phyloP scores from a whole-genome alignment of 2,888 invertebrate genomes.

The Hirtodrosophila trivittata region DNA sequence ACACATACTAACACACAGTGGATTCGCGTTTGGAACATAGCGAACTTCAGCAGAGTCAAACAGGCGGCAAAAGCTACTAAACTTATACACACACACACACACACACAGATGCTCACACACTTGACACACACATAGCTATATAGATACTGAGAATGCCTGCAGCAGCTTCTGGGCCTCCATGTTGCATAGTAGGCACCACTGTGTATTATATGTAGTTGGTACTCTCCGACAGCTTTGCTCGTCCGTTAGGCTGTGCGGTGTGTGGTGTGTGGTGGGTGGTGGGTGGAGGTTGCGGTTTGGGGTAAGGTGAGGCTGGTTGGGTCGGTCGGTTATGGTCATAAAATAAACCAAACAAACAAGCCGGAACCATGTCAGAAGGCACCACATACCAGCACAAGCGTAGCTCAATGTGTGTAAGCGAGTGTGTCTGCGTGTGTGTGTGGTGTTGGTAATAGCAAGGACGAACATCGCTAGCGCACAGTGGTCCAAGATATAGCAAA shows the following conservation, averaged over 20 bases:
- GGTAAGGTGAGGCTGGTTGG: slow-evolving; percentile 12
- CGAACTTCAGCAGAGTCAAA: slow-evolving; percentile 73
- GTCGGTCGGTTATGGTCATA: slow-evolving; percentile 79
- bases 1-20: slow-evolving; percentile 14
- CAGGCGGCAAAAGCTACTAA: slow-evolving; percentile 76
- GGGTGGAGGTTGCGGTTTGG: slow-evolving; percentile 9
- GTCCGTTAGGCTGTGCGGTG: slow-evolving; percentile 26
- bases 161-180: slow-evolving; percentile 48
- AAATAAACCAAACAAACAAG: slow-evolving; percentile 83
- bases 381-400: slow-evolving; percentile 49
- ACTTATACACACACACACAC: slow-evolving; percentile 50
- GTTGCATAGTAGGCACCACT: slow-evolving; percentile 62
- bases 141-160: slow-evolving; percentile 35
- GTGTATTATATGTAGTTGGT: slow-evolving; percentile 61
- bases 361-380: slow-evolving; percentile 80
- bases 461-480: background rate
- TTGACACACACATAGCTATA: slow-evolving; percentile 19
- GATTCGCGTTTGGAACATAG: slow-evolving; percentile 37
- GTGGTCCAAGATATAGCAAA: too few species aligned
- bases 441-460: background rate
- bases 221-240: slow-evolving; percentile 18
- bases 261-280: slow-evolving; percentile 8
- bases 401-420: slow-evolving; percentile 31
- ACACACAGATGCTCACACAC: slow-evolving; percentile 3
- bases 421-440: slow-evolving; percentile 23